Conservation (phyloP, 2,797 vertebrate genomes). For the Eospalax fontanierii region DNA sequence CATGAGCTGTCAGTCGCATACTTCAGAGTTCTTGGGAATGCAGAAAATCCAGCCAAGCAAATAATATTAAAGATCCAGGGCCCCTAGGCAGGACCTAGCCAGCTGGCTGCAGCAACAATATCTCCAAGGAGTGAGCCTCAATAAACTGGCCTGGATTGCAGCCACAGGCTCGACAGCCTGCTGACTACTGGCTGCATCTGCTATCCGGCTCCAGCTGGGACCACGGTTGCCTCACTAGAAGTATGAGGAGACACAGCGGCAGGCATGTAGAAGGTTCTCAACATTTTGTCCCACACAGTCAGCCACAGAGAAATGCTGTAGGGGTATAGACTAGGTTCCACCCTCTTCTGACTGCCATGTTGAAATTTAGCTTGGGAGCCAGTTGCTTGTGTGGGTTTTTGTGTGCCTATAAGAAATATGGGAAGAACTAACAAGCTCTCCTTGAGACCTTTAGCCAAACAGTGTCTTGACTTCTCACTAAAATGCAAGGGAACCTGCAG, state of each 20-base stretch:
- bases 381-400: not conserved
- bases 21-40: constrained; percentile 34
- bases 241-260: not conserved
- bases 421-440: not conserved
- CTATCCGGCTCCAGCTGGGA: not conserved
- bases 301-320: not conserved
- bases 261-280: not conserved
- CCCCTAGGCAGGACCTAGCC: not conserved
- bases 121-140: not conserved
- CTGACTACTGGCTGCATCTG: not conserved
- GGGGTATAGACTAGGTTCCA: not conserved
- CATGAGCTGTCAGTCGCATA: not conserved
- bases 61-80: constrained; percentile 17
- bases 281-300: not conserved
- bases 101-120: not conserved
- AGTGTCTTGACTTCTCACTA: constrained; percentile 30
- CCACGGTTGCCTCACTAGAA: not conserved
- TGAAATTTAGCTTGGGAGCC: not conserved
- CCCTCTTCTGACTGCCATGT: not conserved
- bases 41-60: constrained; percentile 28
- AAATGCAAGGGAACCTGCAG: not conserved
- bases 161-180: not conserved
- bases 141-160: not conserved
- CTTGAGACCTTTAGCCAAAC: not conserved
- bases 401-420: not conserved